Conservation (phyloP, 2,113 vertebrate genomes). For the Scomber scombrus region DNA sequence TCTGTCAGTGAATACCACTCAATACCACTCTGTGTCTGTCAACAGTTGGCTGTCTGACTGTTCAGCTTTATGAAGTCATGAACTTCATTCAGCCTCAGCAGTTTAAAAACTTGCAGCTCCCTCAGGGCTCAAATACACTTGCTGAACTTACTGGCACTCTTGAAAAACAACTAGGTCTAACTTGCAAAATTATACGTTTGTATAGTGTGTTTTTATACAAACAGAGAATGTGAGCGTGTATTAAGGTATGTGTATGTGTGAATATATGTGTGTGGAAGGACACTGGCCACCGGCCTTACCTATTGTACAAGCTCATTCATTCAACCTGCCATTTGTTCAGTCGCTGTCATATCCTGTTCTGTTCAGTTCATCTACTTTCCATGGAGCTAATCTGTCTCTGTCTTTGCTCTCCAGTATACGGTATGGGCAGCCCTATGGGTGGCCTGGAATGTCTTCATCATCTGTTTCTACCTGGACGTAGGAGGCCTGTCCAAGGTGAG, state of each 20-base stretch:
- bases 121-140: slow-evolving; percentile 38
- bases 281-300: slow-evolving; percentile 3
- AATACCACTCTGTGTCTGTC: slow-evolving; percentile 56
- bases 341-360: slow-evolving; percentile 11
- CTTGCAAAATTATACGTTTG: not conserved
- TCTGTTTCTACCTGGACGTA: slow-evolving; percentile 95
- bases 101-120: slow-evolving; percentile 35
- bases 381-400: slow-evolving; percentile 43
- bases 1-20: slow-evolving; percentile 34
- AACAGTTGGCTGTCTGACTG: slow-evolving; percentile 52
- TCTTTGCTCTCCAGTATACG: slow-evolving; percentile 85
- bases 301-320: slow-evolving; percentile 14
- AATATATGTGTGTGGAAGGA: slow-evolving; percentile 9
- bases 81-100: slow-evolving; percentile 48
- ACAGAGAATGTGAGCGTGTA: not conserved
- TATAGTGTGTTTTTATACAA: not conserved
- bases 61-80: slow-evolving; percentile 55
- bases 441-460: slow-evolving; percentile 94
- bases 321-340: slow-evolving; percentile 11
- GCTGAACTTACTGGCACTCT: slow-evolving; percentile 42
- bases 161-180: not conserved
- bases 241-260: not conserved
- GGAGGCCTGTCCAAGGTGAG: slow-evolving; percentile 94
- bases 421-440: slow-evolving; percentile 93
- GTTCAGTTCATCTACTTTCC: slow-evolving; percentile 16